These are phyloP conservation scores for Mastacembelus armatus DNA, from an alignment of 2,797 vertebrate genomes.

Conservation along the genomic window DNA sequence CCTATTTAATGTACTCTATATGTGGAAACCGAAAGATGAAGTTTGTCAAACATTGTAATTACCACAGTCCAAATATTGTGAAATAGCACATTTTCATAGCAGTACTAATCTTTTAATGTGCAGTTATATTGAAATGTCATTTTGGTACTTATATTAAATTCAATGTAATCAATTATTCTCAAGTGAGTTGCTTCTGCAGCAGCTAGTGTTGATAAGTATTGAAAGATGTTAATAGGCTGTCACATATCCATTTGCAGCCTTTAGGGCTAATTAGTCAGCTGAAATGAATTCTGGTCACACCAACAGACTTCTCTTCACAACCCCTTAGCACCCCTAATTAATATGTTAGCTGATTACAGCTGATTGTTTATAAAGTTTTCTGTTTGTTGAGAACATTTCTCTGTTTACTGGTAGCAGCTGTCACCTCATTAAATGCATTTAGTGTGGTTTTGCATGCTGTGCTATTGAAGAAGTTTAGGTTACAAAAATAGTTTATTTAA, in stretches of 20 bases:
- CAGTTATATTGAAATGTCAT: background rate
- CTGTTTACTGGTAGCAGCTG: background rate
- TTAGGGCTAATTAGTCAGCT: conserved; percentile 41
- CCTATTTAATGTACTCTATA: too few relatives aligned
- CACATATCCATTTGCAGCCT: conserved; percentile 35
- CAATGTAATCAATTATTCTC: background rate
- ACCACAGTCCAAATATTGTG: too few relatives aligned
- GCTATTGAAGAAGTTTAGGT: background rate
- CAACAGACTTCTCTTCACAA: conserved; percentile 17
- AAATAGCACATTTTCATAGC: background rate
- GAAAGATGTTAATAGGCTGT: conserved; percentile 20
- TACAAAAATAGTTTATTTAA: background rate
- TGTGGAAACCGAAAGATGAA: too few relatives aligned
- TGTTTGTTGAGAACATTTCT: background rate
- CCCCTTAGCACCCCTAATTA: conserved; percentile 32
- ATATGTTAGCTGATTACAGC: conserved; percentile 6
- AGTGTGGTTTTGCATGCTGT: background rate
- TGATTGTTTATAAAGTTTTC: conserved; percentile 5
- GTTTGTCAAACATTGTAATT: too few relatives aligned
- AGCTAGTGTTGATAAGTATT: conserved; percentile 15
- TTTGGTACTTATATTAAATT: conserved; percentile 2
- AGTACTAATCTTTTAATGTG: background rate
- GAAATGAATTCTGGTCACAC: background rate
- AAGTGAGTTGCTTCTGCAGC: background rate
- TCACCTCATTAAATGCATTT: background rate